Evolutionary conservation across 2,888 invertebrate genomes (phyloP), one percentile per base, ranked within the genome.

Genomic region (Folsomia manolachei): DNA sequence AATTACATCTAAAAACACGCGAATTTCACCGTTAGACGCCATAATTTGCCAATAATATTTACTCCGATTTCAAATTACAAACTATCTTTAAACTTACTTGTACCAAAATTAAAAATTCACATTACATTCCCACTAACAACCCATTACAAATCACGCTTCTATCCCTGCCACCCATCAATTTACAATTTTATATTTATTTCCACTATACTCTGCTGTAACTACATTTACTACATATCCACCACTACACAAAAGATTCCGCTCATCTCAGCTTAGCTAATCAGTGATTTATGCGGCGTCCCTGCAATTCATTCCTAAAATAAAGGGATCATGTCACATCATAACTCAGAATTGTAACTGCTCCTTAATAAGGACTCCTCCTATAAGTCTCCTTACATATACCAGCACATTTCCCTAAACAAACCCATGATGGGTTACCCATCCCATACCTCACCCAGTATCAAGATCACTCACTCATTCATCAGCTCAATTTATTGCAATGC

Each of bases 371-470:
- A n/a, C n/a, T n/a, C n/a, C n/a, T n/a, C n/a, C n/a, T n/a, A n/a
- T n/a, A n/a, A n/a, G n/a, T n/a, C n/a, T n/a, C n/a, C n/a, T n/a
- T n/a, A n/a, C n/a, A n/a, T n/a, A n/a, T n/a, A n/a, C n/a, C n/a
- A n/a, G 39, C 56, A 56, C 56, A 56, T 56, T 56, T 56, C 56
- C 56, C 56, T 56, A 56, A 56, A 56, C 21, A 56, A 56, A 56
- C 56, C 7, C 4, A 7, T n/a, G n/a, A n/a, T n/a, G n/a, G n/a
- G n/a, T n/a, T 39, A 39, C 39, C 7, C 4, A 39, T 39, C 39
- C 39, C 39, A 4, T 39, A 39, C 39, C 39, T 39, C 39, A 39
- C 39, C 39, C 39, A 14, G 4, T 4, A 39, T 39, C 39, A 39
- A 39, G 39, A 39, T 39, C 39, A 39, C 39, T 39, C 39, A 39